Percentiles rank a stretch among this genome's conserved stretches.
phyloP scores from a whole-genome alignment of 2,113 vertebrate species.

The Pristiophorus japonicus region DNA sequence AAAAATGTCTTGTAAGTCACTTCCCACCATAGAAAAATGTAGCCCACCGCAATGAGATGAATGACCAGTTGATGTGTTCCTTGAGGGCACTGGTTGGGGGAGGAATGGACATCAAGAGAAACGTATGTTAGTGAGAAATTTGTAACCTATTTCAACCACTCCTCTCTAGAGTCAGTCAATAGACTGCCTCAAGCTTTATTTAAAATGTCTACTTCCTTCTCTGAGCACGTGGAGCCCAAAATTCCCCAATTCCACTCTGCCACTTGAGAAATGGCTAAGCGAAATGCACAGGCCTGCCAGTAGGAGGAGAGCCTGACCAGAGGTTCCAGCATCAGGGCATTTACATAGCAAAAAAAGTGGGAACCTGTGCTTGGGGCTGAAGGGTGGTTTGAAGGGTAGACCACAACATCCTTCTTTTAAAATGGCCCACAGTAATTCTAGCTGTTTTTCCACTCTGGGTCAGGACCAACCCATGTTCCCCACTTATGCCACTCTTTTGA shows the following conservation, averaged over 20 bases:
- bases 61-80: constrained; percentile 8
- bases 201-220: background rate
- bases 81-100: background rate
- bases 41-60: background rate
- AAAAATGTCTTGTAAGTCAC: background rate
- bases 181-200: background rate
- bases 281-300: background rate
- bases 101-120: background rate
- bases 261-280: background rate
- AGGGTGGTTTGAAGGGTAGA: background rate
- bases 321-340: background rate
- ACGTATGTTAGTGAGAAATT: background rate
- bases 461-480: background rate
- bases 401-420: background rate
- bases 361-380: background rate
- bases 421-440: background rate
- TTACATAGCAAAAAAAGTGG: background rate
- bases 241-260: background rate
- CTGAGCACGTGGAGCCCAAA: background rate
- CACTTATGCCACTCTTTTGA: background rate
- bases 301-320: too few species aligned
- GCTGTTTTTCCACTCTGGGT: background rate
- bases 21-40: background rate
- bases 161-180: too few species aligned
- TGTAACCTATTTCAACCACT: too few species aligned